A percentile compares a stretch with the other conserved stretches of the same genome.
Conservation (phyloP, 2,888 invertebrate species). For the Eupsilia transversa region DNA sequence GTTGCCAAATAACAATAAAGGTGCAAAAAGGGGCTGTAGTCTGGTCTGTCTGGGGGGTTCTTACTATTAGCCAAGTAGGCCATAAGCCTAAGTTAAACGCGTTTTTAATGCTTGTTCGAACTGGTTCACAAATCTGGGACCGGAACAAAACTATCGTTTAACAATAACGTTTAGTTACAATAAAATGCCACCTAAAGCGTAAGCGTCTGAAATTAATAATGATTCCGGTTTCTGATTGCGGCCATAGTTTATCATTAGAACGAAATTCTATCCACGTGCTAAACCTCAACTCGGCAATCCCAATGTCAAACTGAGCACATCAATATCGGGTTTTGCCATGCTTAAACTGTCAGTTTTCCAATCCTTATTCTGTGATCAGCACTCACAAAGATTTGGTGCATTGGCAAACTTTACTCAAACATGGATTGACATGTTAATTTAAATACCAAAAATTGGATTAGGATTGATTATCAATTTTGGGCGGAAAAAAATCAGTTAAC, state of each 20-base stretch:
- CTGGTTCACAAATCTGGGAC: neutral
- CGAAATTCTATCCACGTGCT: neutral
- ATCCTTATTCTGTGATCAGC: neutral
- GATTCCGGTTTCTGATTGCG: neutral
- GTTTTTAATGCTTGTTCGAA: neutral
- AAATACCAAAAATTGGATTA: neutral
- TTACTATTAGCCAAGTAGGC: neutral
- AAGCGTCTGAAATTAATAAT: neutral
- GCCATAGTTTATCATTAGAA: neutral
- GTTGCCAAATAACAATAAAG: constrained; percentile 2
- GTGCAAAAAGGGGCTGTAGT: neutral
- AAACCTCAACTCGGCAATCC: neutral
- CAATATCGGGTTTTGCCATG: neutral
- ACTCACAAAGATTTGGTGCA: neutral
- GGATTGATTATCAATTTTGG: neutral
- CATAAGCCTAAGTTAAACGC: neutral
- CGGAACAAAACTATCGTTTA: neutral
- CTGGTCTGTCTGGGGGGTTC: no score
- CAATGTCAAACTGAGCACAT: neutral
- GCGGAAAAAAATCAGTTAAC: neutral
- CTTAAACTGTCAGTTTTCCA: neutral
- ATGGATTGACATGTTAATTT: neutral
- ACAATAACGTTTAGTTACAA: neutral
- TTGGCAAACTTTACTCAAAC: neutral
- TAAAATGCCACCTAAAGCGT: neutral